Evolutionary conservation across 2,797 vertebrate species (phyloP).

Genomic region (Sebastes taczanowskii): DNA sequence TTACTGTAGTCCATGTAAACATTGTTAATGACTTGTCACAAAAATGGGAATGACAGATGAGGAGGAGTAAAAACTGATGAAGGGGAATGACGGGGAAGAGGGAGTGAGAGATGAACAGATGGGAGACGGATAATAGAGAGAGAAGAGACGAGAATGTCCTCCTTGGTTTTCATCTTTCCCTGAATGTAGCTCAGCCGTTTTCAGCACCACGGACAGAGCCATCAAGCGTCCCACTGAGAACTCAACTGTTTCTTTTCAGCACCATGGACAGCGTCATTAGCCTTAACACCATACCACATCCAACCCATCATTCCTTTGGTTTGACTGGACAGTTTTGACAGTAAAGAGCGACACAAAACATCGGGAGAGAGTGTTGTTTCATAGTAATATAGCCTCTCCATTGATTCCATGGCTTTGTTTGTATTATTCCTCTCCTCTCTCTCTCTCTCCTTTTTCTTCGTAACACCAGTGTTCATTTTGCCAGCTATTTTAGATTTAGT

Average conservation of each 20-base stretch:
- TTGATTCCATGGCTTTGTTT: neutral
- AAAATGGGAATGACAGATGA: neutral
- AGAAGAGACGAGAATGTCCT: neutral
- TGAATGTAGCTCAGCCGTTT: slow-evolving; percentile 7
- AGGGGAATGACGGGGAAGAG: neutral
- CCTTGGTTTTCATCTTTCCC: neutral
- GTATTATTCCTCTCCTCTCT: neutral
- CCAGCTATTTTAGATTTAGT: too few species aligned
- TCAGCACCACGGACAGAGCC: slow-evolving; percentile 20
- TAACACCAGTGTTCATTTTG: too few species aligned
- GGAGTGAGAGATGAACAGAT: neutral
- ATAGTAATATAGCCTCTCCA: neutral
- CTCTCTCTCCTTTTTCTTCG: neutral
- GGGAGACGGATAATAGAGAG: neutral
- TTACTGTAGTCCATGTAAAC: neutral
- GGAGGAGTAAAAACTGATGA: neutral
- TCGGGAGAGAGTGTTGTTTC: neutral
- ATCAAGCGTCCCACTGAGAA: neutral
- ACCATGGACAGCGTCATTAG: slow-evolving; percentile 18
- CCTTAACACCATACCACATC: neutral
- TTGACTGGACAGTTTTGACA: neutral
- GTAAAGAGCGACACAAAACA: neutral
- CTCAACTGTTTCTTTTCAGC: neutral
- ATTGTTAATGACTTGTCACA: neutral
- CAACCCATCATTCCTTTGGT: neutral